Base-by-base conservation (phyloP, 2,113 vertebrate species). In the Clarias macrocephalus region DNA sequence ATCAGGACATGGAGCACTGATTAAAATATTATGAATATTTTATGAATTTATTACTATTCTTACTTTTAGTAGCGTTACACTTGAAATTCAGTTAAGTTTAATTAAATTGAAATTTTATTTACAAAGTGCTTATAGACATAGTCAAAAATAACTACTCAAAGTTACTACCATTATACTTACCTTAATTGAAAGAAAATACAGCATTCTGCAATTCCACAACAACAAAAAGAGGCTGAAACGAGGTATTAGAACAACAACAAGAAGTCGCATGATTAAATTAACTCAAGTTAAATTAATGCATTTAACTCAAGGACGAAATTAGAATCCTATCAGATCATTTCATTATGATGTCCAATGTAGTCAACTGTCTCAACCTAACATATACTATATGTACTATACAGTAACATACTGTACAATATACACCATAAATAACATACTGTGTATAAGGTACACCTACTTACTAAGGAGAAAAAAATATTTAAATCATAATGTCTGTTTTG, bases 401-500 rank as follows among this genome's bases (percentile, higher is more conserved):
- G 42, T 42, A 0, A 42, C 42, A 42, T 30, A 30, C 5, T 68
- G 65, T 68, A 68, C 5, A 68, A 5, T 42, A 42, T 42, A 42
- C 42, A 42, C 42, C 42, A 42, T 42, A 42, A 42, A 42, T 42
- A 42, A 48, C 48, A 72, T 72, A 72, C 18, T 33, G 9, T 75
- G 52, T 25, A 48, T 48, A 75, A 75, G 19, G 21, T 75, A 52
- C 42, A 48, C 42, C 15, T 25, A 12, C 48, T 52, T 25, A 37
- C 30, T 52, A 42, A 11, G 70, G 3, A 75, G 15, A 52, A 42
- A 15, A 52, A 77, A n/a, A n/a, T 15, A 82, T 52, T 48, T 82
- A 65, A 48, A 66, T 8, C 82, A 10, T 65, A 23, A 76, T 13
- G 75, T 77, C 3, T 59, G 3, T 88, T 62, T 82, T 80, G 83